phyloP scores from a whole-genome alignment of 92 coral and sea anemone species.

The Bergia sp. region DNA sequence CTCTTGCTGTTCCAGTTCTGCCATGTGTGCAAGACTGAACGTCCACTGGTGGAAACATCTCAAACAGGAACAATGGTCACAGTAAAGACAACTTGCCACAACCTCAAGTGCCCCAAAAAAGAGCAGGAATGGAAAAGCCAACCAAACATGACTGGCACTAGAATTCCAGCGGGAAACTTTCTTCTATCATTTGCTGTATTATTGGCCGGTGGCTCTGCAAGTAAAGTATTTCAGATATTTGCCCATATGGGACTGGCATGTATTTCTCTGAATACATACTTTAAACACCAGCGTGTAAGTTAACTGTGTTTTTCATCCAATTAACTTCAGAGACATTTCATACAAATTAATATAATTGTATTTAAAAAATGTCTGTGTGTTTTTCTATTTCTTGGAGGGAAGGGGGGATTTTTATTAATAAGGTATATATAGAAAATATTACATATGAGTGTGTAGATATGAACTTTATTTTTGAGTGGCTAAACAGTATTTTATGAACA shows the following conservation, averaged over 20 bases:
- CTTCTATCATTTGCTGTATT: not conserved
- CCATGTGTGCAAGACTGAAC: conserved; percentile 27
- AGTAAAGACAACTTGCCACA: conserved; percentile 32
- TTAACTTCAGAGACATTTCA: conserved; percentile 3
- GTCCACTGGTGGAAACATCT: conserved; percentile 24
- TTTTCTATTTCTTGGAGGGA: too few species aligned
- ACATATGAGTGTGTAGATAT: too few species aligned
- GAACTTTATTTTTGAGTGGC: not conserved
- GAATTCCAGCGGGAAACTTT: conserved; percentile 42
- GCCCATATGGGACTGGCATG: conserved; percentile 30
- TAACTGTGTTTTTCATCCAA: not conserved
- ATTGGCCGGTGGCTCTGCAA: conserved; percentile 27
- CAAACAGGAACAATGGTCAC: conserved; percentile 43
- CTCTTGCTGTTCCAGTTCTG: conserved; percentile 28
- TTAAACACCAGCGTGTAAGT: conserved; percentile 27
- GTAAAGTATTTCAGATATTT: conserved; percentile 23
- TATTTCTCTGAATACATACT: conserved; percentile 20
- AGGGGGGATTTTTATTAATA: too few species aligned
- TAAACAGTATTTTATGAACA: not conserved
- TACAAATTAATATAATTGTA: not conserved
- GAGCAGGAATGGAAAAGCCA: conserved; percentile 40
- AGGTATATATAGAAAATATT: too few species aligned
- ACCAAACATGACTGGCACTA: conserved; percentile 44
- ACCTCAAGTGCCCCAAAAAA: conserved; percentile 44
- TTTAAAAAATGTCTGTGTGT: not conserved